phyloP scores from a whole-genome alignment of 2,113 vertebrate species.

The Ameiurus melas region DNA sequence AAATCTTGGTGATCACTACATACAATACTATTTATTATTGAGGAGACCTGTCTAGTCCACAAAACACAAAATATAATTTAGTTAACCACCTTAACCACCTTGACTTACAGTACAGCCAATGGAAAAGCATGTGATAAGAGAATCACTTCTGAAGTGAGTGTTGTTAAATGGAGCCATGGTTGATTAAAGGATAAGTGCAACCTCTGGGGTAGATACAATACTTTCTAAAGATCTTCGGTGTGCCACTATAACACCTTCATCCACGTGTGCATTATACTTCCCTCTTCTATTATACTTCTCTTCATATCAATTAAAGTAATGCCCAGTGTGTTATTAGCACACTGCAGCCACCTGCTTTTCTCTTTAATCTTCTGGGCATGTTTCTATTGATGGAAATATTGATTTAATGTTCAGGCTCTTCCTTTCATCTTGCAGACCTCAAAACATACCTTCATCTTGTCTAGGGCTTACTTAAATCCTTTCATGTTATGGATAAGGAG shows the following conservation, averaged over 20 bases:
- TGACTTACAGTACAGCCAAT: neutral
- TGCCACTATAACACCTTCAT: constrained; percentile 55
- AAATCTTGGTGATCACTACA: neutral
- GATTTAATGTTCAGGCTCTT: constrained; percentile 72
- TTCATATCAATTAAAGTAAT: constrained; percentile 70
- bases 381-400: constrained; percentile 75
- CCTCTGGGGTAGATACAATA: constrained; percentile 19
- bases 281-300: constrained; percentile 39
- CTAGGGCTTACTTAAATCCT: constrained; percentile 29
- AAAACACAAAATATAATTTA: neutral
- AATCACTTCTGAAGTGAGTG: neutral
- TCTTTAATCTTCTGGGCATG: constrained; percentile 78
- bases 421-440: constrained; percentile 64
- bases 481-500: constrained; percentile 29
- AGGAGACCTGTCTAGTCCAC: neutral
- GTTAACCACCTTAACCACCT: neutral
- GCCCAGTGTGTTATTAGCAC: constrained; percentile 62
- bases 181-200: constrained; percentile 45
- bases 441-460: constrained; percentile 56
- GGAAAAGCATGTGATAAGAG: neutral
- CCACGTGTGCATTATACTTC: constrained; percentile 37
- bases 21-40: neutral
- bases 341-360: constrained; percentile 53
- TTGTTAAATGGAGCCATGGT: constrained; percentile 20
- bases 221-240: constrained; percentile 32